Evolutionary conservation across 2,113 vertebrate species (phyloP).

Genomic region (Hepsetus odoe): DNA sequence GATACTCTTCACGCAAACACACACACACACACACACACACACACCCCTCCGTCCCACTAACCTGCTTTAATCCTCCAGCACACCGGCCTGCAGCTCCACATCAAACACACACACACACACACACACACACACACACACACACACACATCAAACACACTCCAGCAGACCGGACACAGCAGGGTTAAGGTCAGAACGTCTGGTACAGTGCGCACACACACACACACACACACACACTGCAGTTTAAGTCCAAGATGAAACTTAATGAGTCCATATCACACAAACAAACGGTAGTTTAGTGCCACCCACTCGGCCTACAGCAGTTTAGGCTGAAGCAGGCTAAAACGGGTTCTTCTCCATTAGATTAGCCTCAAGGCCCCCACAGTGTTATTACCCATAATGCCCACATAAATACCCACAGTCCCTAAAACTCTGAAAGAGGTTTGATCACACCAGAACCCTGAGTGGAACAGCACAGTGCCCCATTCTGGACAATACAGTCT

Average conservation of each 20-base stretch:
- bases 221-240: too few species aligned
- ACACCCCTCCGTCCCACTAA: constrained; percentile 39
- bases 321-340: too few species aligned
- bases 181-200: constrained; percentile 24
- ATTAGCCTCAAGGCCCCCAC: constrained; percentile 29
- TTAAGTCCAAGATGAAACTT: too few species aligned
- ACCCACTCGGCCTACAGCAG: too few species aligned
- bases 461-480: too few species aligned
- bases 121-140: constrained; percentile 2
- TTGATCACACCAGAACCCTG: too few species aligned
- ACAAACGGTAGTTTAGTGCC: too few species aligned
- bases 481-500: too few species aligned
- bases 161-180: constrained; percentile 25
- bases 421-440: too few species aligned
- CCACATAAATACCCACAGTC: not conserved
- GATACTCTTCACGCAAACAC: constrained; percentile 20
- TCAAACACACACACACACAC: constrained; percentile 29
- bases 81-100: constrained; percentile 8
- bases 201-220: too few species aligned
- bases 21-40: constrained; percentile 13
- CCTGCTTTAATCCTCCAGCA: constrained; percentile 45
- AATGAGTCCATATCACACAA: too few species aligned
- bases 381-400: constrained; percentile 32
- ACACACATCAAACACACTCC: constrained; percentile 39
- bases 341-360: constrained; percentile 6